A percentile compares a stretch with the other conserved stretches of the same genome.
Evolutionary conservation across 1,140 invertebrate species (phyloP).

Genomic region (Eufriesea mexicana): DNA sequence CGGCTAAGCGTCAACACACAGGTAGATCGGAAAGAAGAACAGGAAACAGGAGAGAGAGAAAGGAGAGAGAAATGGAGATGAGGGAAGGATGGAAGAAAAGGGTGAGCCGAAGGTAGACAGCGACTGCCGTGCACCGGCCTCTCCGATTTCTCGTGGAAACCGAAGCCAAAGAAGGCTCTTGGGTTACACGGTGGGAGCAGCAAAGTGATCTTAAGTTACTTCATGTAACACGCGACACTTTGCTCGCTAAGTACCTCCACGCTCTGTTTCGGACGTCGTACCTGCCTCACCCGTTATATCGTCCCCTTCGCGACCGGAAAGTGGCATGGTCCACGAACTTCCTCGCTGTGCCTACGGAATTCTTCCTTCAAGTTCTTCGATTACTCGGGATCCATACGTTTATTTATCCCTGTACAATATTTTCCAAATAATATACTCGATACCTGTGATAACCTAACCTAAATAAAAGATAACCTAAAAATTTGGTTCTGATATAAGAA

Average conservation of each 20-base stretch:
- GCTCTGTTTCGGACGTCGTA: constrained; percentile 71
- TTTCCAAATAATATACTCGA: no score
- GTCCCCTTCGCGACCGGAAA: constrained; percentile 19
- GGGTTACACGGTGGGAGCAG: constrained; percentile 62
- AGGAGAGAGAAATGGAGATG: neutral
- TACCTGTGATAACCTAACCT: no score
- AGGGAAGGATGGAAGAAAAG: constrained; percentile 10
- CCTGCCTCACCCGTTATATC: constrained; percentile 54
- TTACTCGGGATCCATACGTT: no score
- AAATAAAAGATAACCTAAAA: no score
- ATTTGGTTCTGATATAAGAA: no score
- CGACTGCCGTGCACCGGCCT: constrained; percentile 56
- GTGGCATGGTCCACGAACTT: no score
- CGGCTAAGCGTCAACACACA: neutral
- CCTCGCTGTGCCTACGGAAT: neutral
- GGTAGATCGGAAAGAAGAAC: constrained; percentile 9
- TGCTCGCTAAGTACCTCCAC: constrained; percentile 74
- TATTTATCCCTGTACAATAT: no score
- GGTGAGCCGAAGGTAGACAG: constrained; percentile 32
- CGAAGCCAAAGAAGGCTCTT: constrained; percentile 74
- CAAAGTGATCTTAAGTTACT: constrained; percentile 67
- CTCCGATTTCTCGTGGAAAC: constrained; percentile 71
- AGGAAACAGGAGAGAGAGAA: neutral
- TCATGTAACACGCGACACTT: constrained; percentile 77
- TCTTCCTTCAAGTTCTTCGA: neutral